A percentile compares a stretch with the other conserved stretches of the same genome.
phyloP scores from a whole-genome alignment of 2,797 vertebrate genomes.

The Decapterus maruadsi region DNA sequence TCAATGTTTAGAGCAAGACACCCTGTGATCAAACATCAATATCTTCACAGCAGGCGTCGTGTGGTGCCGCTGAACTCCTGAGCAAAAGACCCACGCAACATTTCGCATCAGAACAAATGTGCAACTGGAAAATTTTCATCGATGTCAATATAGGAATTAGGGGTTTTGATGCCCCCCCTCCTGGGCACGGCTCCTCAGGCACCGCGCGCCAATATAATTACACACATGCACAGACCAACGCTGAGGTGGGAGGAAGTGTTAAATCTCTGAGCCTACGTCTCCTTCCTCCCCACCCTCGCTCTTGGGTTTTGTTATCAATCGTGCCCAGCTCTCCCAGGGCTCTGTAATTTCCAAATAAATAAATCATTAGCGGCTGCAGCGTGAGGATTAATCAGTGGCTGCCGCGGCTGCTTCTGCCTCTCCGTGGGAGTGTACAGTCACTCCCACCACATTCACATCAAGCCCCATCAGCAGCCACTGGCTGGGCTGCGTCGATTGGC shows the following conservation, averaged over 20 bases:
- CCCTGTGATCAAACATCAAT: constrained; percentile 72
- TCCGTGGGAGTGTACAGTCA: constrained; percentile 63
- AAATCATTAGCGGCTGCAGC: constrained; percentile 79
- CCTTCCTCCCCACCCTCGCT: constrained; percentile 20
- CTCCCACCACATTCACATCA: constrained; percentile 76
- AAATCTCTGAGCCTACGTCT: constrained; percentile 29
- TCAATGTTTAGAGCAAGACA: constrained; percentile 52
- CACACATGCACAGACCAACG: constrained; percentile 34
- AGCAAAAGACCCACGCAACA: constrained; percentile 37
- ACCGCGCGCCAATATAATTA: constrained; percentile 11
- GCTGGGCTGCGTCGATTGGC: constrained; percentile 46
- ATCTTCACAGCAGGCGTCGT: constrained; percentile 57
- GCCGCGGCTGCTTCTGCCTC: constrained; percentile 55
- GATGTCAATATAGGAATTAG: constrained; percentile 57
- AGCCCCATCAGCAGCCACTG: constrained; percentile 61
- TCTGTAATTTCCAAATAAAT: constrained; percentile 83
- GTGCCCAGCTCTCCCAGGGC: constrained; percentile 72
- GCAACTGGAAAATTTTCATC: constrained; percentile 21
- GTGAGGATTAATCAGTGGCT: constrained; percentile 78
- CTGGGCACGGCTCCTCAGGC: constrained; percentile 24
- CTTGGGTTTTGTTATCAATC: constrained; percentile 74
- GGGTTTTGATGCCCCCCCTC: constrained; percentile 41
- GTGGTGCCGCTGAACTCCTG: constrained; percentile 26
- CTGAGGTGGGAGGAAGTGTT: constrained; percentile 45
- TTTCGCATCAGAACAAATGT: constrained; percentile 42